phyloP scores from a whole-genome alignment of 35 echinoderm and acorn worm species.

The Diadema setosum region DNA sequence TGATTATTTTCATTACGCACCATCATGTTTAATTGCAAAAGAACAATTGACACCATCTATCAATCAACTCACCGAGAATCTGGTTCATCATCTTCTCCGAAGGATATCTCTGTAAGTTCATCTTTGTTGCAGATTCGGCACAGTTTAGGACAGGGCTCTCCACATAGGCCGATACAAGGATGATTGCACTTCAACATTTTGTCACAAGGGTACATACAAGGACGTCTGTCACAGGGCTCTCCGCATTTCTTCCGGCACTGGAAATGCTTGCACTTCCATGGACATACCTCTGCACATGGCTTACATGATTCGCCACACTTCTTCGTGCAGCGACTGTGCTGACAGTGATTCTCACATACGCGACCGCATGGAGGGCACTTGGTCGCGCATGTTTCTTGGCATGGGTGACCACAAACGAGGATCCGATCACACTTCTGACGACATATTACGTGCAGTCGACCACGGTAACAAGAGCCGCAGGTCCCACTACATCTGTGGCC shows the following conservation, averaged over 20 bases:
- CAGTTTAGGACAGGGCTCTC: slow-evolving; percentile 74
- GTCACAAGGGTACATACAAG: slow-evolving; percentile 59
- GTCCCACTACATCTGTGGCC: slow-evolving; percentile 59
- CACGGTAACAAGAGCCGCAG: slow-evolving; percentile 33
- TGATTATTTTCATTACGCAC: no score
- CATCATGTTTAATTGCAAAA: no score
- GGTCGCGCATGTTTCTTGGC: slow-evolving; percentile 48
- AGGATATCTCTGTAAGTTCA: slow-evolving; percentile 53
- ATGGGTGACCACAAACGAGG: slow-evolving; percentile 82
- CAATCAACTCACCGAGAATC: slow-evolving; percentile 52
- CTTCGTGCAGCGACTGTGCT: slow-evolving; percentile 68
- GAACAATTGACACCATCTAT: no score
- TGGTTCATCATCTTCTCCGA: slow-evolving; percentile 59
- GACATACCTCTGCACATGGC: slow-evolving; percentile 61
- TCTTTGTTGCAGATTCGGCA: slow-evolving; percentile 78
- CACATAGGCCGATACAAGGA: slow-evolving; percentile 88
- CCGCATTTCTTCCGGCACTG: slow-evolving; percentile 49
- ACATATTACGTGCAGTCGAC: slow-evolving; percentile 63
- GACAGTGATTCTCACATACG: slow-evolving; percentile 73
- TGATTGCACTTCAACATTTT: slow-evolving; percentile 45
- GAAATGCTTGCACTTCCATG: slow-evolving; percentile 43
- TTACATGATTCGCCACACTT: slow-evolving; percentile 65
- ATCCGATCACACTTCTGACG: slow-evolving; percentile 45
- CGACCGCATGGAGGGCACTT: slow-evolving; percentile 80
- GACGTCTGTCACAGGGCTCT: slow-evolving; percentile 19